These are phyloP conservation scores for Epinotia bilunana DNA, from an alignment of 2,888 invertebrate species.

Conservation along the genomic window DNA sequence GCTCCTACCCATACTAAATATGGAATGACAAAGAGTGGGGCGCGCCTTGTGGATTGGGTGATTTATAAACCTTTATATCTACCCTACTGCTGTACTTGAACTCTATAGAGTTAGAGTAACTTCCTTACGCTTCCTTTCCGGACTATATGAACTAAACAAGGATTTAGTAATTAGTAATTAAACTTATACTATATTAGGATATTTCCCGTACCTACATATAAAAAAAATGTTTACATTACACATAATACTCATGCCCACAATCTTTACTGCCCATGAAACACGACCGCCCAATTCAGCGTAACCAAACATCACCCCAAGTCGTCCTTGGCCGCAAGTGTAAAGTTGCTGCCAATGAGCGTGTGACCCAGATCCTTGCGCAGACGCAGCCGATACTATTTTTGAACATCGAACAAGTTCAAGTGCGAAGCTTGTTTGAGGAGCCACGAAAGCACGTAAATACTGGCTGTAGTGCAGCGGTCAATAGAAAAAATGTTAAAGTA, in stretches of 20 bases:
- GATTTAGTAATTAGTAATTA: background rate
- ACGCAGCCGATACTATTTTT: constrained; percentile 69
- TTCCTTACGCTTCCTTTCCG: background rate
- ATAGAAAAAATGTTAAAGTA: background rate
- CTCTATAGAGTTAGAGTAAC: too few species aligned
- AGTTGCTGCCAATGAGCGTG: constrained; percentile 74
- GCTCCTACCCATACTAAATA: too few species aligned
- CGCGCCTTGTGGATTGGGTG: background rate
- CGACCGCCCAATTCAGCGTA: constrained; percentile 30
- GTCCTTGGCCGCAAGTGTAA: constrained; percentile 74
- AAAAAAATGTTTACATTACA: background rate
- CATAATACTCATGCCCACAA: background rate
- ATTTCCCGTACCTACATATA: background rate
- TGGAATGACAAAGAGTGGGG: too few species aligned
- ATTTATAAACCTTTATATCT: background rate
- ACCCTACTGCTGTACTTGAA: background rate
- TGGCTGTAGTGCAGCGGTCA: background rate
- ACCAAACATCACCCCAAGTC: constrained; percentile 38
- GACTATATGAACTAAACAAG: background rate
- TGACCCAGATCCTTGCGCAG: constrained; percentile 74
- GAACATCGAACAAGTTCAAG: constrained; percentile 75
- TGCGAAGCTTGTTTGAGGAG: constrained; percentile 48
- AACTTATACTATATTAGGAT: too few species aligned
- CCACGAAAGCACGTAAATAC: background rate
- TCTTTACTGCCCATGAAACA: constrained; percentile 18